These are phyloP conservation scores for Oeneis ivallda DNA, from an alignment of 2,888 invertebrate genomes.

Conservation along the genomic window DNA sequence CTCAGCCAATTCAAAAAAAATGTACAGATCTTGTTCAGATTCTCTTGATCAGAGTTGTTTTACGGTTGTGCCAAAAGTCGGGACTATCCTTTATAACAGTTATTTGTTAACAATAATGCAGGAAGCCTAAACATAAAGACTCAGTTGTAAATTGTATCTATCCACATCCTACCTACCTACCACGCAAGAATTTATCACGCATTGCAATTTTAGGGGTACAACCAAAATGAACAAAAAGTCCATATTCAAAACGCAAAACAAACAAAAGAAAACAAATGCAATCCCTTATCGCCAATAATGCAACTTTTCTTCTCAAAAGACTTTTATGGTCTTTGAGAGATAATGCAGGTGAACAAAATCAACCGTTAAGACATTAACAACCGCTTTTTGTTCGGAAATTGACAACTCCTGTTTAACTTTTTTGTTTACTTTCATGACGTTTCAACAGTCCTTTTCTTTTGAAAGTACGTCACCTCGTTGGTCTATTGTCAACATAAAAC, in stretches of 20 bases:
- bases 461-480: constrained; percentile 4
- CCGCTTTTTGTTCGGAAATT: constrained; percentile 22
- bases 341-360: constrained; percentile 24
- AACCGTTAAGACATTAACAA: constrained; percentile 29
- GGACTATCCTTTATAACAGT: too few relatives aligned
- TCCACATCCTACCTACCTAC: neutral
- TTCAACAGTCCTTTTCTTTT: constrained; percentile 12
- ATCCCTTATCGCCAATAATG: constrained; percentile 39
- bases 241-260: constrained; percentile 17
- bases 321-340: constrained; percentile 15
- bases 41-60: too few relatives aligned
- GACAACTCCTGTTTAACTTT: constrained; percentile 29
- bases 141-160: neutral
- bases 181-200: constrained; percentile 12
- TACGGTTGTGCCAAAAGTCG: too few relatives aligned
- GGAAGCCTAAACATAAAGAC: neutral
- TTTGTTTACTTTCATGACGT: constrained; percentile 7
- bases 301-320: constrained; percentile 19
- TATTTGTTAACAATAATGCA: neutral
- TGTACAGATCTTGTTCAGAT: too few relatives aligned
- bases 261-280: constrained; percentile 39
- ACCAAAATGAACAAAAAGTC: neutral
- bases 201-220: neutral
- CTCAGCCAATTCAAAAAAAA: too few relatives aligned
- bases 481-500: neutral